A percentile compares a stretch with the other conserved stretches of the same genome.
These are phyloP conservation scores for Trichomycterus rosablanca DNA, from an alignment of 2,113 vertebrate genomes.

Conservation along the genomic window DNA sequence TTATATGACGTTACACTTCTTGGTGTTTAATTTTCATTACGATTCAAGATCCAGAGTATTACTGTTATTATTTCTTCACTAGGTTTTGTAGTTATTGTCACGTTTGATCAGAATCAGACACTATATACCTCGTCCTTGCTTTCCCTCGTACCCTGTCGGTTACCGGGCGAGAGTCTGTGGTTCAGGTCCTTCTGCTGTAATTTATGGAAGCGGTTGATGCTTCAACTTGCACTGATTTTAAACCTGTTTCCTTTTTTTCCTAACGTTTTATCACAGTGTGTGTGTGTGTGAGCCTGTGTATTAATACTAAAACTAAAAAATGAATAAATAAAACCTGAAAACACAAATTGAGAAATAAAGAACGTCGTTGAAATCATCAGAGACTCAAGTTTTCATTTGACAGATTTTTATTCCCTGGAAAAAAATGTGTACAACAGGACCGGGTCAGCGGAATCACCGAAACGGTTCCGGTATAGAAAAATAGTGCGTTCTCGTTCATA, in stretches of 20 bases:
- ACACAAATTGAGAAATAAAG: no score
- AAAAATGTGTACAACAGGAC: constrained; percentile 51
- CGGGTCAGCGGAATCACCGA: constrained; percentile 56
- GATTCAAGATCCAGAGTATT: background rate
- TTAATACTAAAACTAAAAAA: constrained; percentile 38
- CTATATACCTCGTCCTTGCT: constrained; percentile 23
- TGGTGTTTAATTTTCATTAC: no score
- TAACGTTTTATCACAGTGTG: no score
- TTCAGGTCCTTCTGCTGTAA: constrained; percentile 49
- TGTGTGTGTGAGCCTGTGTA: constrained; percentile 50
- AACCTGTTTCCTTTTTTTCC: constrained; percentile 12
- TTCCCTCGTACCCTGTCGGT: background rate
- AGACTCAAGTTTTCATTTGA: no score
- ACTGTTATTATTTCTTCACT: constrained; percentile 4
- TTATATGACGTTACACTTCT: no score
- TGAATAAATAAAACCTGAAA: no score
- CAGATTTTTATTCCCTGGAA: constrained; percentile 55
- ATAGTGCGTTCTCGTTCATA: constrained; percentile 33
- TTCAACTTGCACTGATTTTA: constrained; percentile 58
- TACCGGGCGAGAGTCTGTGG: constrained; percentile 38
- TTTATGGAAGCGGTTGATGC: constrained; percentile 62
- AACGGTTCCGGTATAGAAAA: constrained; percentile 53
- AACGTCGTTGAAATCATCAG: no score
- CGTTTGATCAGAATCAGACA: constrained; percentile 5
- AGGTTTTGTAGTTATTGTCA: no score